These are phyloP conservation scores for Diglossa brunneiventris DNA, from an alignment of 2,113 vertebrate species.

Conservation along the genomic window DNA sequence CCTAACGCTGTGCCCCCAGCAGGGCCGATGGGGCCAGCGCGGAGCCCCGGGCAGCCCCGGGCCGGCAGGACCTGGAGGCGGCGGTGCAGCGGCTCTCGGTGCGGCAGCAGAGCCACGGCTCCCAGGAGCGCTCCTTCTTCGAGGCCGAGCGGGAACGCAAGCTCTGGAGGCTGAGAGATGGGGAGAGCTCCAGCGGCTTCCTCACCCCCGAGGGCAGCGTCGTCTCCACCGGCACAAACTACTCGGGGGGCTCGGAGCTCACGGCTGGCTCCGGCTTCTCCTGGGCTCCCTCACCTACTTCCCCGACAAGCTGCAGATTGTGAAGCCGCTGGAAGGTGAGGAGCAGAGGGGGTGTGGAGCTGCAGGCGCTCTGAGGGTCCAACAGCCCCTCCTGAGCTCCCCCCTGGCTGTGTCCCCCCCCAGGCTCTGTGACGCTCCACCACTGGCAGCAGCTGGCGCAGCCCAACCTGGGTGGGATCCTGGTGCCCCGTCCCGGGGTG, in stretches of 20 bases:
- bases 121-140: slow-evolving; percentile 80
- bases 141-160: slow-evolving; percentile 79
- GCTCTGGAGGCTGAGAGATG: slow-evolving; percentile 67
- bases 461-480: slow-evolving; percentile 81
- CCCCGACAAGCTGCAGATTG: slow-evolving; percentile 85
- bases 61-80: slow-evolving; percentile 80
- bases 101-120: slow-evolving; percentile 77
- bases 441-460: slow-evolving; percentile 89
- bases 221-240: slow-evolving; percentile 77
- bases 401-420: neutral
- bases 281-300: slow-evolving; percentile 78
- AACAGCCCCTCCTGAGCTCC: accelerated
- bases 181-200: slow-evolving; percentile 77
- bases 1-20: accelerated
- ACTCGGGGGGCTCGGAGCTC: slow-evolving; percentile 74
- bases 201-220: slow-evolving; percentile 83
- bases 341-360: neutral
- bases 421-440: slow-evolving; percentile 83
- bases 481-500: slow-evolving; percentile 81
- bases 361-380: neutral
- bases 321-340: slow-evolving; percentile 88
- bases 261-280: slow-evolving; percentile 74
- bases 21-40: neutral
- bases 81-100: slow-evolving; percentile 79
- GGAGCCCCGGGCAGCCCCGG: slow-evolving; percentile 72